Conservation (phyloP, 2,113 vertebrate genomes). For the Scopus umbretta region DNA sequence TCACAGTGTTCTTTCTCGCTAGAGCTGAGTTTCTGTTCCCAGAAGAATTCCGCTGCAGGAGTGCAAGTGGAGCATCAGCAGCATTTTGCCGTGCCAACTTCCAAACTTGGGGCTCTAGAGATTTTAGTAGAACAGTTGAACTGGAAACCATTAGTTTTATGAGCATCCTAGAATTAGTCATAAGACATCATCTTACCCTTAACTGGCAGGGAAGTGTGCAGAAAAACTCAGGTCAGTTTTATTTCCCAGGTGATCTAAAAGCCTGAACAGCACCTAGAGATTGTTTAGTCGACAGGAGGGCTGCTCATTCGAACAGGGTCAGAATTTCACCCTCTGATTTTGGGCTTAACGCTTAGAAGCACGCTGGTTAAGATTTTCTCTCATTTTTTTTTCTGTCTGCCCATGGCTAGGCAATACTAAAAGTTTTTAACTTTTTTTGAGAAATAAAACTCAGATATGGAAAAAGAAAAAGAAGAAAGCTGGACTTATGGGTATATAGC, state of each 20-base stretch:
- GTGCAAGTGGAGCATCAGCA: neutral
- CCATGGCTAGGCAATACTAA: neutral
- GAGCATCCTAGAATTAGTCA: neutral
- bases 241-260: neutral
- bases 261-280: neutral
- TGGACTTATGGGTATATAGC: neutral
- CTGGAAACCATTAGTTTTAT: neutral
- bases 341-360: neutral
- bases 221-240: neutral
- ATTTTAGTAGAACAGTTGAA: neutral
- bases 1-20: neutral
- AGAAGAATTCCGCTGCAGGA: neutral
- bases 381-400: neutral
- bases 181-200: neutral
- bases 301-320: neutral
- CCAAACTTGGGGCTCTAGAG: neutral
- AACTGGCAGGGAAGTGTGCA: neutral
- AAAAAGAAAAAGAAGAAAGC: neutral
- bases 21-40: too few species aligned
- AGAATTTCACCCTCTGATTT: neutral
- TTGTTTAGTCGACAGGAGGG: fast-evolving
- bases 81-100: neutral
- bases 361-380: neutral
- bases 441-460: neutral
- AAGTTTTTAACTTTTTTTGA: neutral